Evolutionary conservation across 2,888 invertebrate species (phyloP).

Genomic region (Drosophila neotestacea): DNA sequence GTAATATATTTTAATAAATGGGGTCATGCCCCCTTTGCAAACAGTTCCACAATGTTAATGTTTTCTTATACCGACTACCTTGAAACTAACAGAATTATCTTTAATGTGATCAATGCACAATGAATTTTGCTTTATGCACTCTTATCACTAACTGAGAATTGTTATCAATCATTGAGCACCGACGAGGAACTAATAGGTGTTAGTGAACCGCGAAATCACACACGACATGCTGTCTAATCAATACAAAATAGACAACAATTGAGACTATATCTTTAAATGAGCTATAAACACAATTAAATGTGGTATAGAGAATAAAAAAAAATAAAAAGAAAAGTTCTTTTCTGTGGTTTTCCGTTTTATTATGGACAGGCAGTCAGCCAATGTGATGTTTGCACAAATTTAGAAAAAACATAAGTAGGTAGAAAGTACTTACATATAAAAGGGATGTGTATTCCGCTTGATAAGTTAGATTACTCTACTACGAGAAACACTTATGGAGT

Average conservation of each 20-base stretch:
- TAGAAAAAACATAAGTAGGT: slow-evolving; percentile 33
- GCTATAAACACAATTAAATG: slow-evolving; percentile 28
- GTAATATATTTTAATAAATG: no score
- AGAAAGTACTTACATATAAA: slow-evolving; percentile 43
- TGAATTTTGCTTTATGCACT: neutral
- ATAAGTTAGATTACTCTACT: slow-evolving; percentile 63
- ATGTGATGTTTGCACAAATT: slow-evolving; percentile 25
- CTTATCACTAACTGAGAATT: slow-evolving; percentile 1
- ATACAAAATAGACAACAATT: slow-evolving; percentile 36
- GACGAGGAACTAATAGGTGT: slow-evolving; percentile 49
- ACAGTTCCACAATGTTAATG: no score
- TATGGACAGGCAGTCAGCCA: slow-evolving; percentile 18
- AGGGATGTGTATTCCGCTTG: slow-evolving; percentile 54
- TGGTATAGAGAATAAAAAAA: slow-evolving; percentile 5
- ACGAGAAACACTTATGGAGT: slow-evolving; percentile 50
- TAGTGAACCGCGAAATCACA: slow-evolving; percentile 58
- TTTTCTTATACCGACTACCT: neutral
- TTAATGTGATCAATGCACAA: slow-evolving; percentile 2
- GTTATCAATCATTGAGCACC: slow-evolving; percentile 16
- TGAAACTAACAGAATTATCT: slow-evolving; percentile 6
- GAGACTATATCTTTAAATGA: slow-evolving; percentile 11
- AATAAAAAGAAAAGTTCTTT: slow-evolving; percentile 19
- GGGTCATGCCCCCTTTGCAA: no score
- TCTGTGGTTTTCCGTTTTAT: slow-evolving; percentile 38
- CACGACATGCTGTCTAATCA: slow-evolving; percentile 36